These are phyloP conservation scores for Collichthys lucidus DNA, from an alignment of 2,113 vertebrate species.

Conservation along the genomic window DNA sequence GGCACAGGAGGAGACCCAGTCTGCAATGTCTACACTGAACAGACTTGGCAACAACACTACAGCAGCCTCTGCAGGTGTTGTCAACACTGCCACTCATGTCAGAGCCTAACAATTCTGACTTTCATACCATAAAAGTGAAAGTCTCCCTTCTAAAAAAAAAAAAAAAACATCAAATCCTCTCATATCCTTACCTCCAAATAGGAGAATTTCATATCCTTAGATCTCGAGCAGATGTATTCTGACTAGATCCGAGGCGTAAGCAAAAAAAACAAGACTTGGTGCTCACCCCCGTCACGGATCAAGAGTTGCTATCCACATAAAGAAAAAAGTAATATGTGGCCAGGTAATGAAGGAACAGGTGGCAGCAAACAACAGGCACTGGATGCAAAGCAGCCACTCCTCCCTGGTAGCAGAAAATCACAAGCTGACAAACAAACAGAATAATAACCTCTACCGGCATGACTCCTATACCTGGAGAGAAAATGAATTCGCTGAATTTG, in stretches of 20 bases:
- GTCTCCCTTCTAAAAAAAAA: slow-evolving; percentile 24
- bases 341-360: slow-evolving; percentile 79
- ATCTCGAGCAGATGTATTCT: slow-evolving; percentile 34
- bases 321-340: slow-evolving; percentile 54
- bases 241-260: slow-evolving; percentile 45
- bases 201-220: slow-evolving; percentile 32
- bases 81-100: slow-evolving; percentile 47
- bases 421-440: slow-evolving; percentile 85
- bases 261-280: slow-evolving; percentile 33
- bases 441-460: slow-evolving; percentile 81
- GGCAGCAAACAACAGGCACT: slow-evolving; percentile 67
- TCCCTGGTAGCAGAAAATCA: slow-evolving; percentile 78
- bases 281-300: slow-evolving; percentile 31
- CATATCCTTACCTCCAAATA: slow-evolving; percentile 29
- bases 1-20: slow-evolving; percentile 46
- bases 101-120: slow-evolving; percentile 32
- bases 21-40: slow-evolving; percentile 48
- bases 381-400: slow-evolving; percentile 75
- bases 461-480: slow-evolving; percentile 80
- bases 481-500: slow-evolving; percentile 86
- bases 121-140: slow-evolving; percentile 40
- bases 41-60: slow-evolving; percentile 53
- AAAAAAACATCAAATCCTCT: neutral
- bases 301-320: slow-evolving; percentile 44
- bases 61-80: slow-evolving; percentile 59